Evolutionary conservation across 2,888 invertebrate genomes (phyloP).

Genomic region (Acanthosepion lycidas): DNA sequence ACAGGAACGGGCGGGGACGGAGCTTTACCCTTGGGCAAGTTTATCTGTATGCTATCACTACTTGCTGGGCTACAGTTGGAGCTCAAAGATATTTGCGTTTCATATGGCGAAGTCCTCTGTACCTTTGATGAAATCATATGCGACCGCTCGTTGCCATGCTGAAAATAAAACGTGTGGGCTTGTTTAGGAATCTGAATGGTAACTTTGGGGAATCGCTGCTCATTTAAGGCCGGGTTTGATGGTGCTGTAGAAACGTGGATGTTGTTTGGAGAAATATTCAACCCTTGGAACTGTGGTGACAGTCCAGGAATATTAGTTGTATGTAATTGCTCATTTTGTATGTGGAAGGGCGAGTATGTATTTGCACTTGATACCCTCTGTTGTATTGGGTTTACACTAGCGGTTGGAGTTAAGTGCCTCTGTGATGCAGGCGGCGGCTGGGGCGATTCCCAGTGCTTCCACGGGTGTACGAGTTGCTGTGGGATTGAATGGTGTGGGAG

Average conservation of each 20-base stretch:
- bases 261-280: constrained; percentile 47
- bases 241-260: constrained; percentile 36
- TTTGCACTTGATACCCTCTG: constrained; percentile 43
- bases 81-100: constrained; percentile 50
- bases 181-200: constrained; percentile 51
- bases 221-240: background rate
- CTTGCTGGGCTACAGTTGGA: constrained; percentile 37
- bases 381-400: constrained; percentile 37
- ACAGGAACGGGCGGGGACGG: constrained; percentile 79
- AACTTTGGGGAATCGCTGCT: constrained; percentile 48
- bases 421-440: constrained; percentile 62
- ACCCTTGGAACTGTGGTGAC: constrained; percentile 50
- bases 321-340: constrained; percentile 52
- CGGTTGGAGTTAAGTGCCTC: constrained; percentile 74
- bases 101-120: constrained; percentile 49
- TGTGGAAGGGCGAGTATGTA: constrained; percentile 37
- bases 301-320: constrained; percentile 52
- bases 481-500: constrained; percentile 48
- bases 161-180: constrained; percentile 52
- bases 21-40: constrained; percentile 51
- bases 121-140: constrained; percentile 50
- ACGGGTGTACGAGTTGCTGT: constrained; percentile 37
- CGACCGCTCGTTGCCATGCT: constrained; percentile 51
- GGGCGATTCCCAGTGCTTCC: constrained; percentile 54
- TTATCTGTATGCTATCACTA: constrained; percentile 54